Percentiles rank a stretch among this genome's conserved stretches.
Evolutionary conservation across 2,113 vertebrate genomes (phyloP).

Genomic region (Melierax canorus): DNA sequence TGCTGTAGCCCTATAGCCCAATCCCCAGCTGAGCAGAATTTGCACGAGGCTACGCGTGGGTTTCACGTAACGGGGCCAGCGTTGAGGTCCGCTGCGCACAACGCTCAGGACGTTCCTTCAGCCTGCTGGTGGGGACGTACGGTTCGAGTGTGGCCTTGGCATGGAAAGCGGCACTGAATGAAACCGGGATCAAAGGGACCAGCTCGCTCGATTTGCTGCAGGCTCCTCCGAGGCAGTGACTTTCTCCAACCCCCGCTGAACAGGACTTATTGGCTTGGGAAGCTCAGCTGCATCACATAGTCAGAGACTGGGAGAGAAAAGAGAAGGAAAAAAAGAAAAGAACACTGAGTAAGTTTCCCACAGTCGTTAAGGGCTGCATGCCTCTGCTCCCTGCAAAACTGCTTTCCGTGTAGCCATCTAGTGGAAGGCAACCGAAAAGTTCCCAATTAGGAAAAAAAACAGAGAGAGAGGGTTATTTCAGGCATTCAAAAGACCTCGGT

Average conservation of each 20-base stretch:
- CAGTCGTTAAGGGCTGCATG: neutral
- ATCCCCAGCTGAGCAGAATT: rapidly evolving
- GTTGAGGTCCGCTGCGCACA: neutral
- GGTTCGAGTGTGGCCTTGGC: neutral
- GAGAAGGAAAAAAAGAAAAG: too few species aligned
- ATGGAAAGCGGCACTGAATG: rapidly evolving
- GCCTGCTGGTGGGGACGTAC: neutral
- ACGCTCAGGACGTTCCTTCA: neutral
- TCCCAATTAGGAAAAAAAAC: neutral
- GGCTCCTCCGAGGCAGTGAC: neutral
- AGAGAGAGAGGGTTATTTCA: neutral
- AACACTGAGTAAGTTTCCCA: neutral
- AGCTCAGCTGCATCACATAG: neutral
- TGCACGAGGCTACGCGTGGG: neutral
- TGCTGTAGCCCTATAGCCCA: neutral
- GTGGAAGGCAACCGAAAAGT: neutral
- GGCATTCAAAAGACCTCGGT: neutral
- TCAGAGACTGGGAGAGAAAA: neutral
- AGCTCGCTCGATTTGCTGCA: neutral
- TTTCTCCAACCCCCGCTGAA: neutral
- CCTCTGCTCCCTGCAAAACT: neutral
- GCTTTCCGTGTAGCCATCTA: conserved; percentile 53
- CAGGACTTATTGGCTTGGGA: neutral
- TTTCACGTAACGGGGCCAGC: neutral
- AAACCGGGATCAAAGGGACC: neutral